These are phyloP conservation scores for Melieria omissa DNA, from an alignment of 2,888 invertebrate genomes.

Conservation along the genomic window DNA sequence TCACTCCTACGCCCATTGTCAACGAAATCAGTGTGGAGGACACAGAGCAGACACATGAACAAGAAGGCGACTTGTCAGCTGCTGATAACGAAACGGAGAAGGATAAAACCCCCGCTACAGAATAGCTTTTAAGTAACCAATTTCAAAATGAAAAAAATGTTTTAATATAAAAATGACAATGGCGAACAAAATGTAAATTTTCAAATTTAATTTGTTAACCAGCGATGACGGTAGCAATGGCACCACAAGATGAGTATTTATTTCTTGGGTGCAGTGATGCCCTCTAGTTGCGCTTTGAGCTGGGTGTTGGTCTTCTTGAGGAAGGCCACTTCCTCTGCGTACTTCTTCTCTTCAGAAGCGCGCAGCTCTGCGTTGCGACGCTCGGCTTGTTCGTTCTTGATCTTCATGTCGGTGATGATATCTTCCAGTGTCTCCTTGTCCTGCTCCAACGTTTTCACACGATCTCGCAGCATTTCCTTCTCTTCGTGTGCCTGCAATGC, in stretches of 20 bases:
- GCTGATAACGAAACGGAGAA: constrained; percentile 18
- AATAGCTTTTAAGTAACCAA: constrained; percentile 24
- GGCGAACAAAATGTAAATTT: constrained; percentile 1
- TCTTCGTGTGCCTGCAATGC: constrained; percentile 83
- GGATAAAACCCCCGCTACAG: constrained; percentile 24
- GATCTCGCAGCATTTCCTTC: constrained; percentile 82
- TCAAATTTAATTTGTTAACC: constrained; percentile 5
- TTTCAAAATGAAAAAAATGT: constrained; percentile 28
- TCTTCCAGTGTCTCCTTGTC: constrained; percentile 66
- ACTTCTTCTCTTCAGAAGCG: constrained; percentile 91
- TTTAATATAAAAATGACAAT: constrained; percentile 23
- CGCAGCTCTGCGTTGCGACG: constrained; percentile 83
- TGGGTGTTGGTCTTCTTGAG: constrained; percentile 94
- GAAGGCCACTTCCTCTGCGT: constrained; percentile 90
- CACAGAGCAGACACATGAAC: constrained; percentile 18
- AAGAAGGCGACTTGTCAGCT: constrained; percentile 9
- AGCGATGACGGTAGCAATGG: not conserved
- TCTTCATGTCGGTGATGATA: constrained; percentile 71
- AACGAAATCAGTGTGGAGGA: constrained; percentile 67
- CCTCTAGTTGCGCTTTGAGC: constrained; percentile 92
- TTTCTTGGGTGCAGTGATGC: constrained; percentile 94
- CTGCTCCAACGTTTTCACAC: constrained; percentile 76
- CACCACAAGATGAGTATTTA: constrained; percentile 64
- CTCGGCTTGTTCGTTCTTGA: constrained; percentile 85
- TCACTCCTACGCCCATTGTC: constrained; percentile 67